Evolutionary conservation across 37 sponge, comb jelly and placozoan species (phyloP), one percentile per base, ranked within the genome.

Genomic region (Mnemiopsis leidyi): DNA sequence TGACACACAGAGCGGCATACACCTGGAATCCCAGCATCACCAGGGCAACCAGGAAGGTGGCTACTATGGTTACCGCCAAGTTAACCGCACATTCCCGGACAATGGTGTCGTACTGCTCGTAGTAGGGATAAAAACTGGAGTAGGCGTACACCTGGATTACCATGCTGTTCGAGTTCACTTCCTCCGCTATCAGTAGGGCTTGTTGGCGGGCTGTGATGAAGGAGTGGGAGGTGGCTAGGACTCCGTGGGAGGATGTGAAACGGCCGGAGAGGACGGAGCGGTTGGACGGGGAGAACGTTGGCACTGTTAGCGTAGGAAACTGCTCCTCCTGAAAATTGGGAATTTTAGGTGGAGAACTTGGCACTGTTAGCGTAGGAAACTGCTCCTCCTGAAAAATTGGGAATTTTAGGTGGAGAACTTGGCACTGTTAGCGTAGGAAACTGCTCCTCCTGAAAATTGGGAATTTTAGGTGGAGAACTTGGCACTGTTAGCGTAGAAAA

Each of bases 291-390:
- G 36, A 28, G 61, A 85, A 85, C 90, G n/a, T 36, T 37, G 23
- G 29, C 90, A 3, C 26, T 40, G 40, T 38, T 85, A 26, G 90
- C 38, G 30, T 85, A 39, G 90, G 90, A 85, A 1, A 85, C 90
- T 85, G 90, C 90, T 85, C 90, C 90, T 39, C 90, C 90, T 85
- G 90, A 5, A 23, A 23, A n/a, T n/a, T n/a, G n/a, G n/a, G n/a
- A n/a, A n/a, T 67, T n/a, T n/a, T n/a, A n/a, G n/a, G 40, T 9
- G n/a, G 36, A 28, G 61, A 85, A 85, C 90, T 36, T 37, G 23
- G 29, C 90, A 3, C 26, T 40, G 40, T 38, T 85, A 26, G 90
- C 38, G 30, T 85, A 39, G 90, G 90, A 85, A 1, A 85, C 90
- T 85, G 90, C 90, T 85, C 90, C 90, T 39, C 90, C 90, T 85